These are phyloP conservation scores for Diaperis boleti DNA, from an alignment of 2,888 invertebrate genomes.

Conservation along the genomic window DNA sequence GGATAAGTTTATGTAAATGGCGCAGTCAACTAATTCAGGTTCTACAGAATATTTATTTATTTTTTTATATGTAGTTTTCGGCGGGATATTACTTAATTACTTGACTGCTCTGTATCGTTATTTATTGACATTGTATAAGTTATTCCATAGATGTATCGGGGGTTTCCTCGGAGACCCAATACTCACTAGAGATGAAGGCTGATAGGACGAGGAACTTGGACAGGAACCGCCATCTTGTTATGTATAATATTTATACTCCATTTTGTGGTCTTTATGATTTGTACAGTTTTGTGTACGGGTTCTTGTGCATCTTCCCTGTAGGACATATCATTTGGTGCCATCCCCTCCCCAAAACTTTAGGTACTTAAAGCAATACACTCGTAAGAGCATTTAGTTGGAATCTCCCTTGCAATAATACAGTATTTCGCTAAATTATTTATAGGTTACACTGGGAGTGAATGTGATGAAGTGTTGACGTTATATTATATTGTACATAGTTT, in stretches of 20 bases:
- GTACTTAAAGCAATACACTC: conserved; percentile 49
- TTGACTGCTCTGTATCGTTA: conserved; percentile 33
- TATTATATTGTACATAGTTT: conserved; percentile 48
- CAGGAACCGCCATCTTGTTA: conserved; percentile 46
- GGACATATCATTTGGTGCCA: conserved; percentile 59
- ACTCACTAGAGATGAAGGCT: conserved; percentile 66
- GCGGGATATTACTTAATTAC: conserved; percentile 37
- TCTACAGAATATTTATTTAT: conserved; percentile 40
- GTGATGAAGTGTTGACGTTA: conserved; percentile 48
- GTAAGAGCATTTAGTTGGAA: conserved; percentile 56
- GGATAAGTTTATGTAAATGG: conserved; percentile 19
- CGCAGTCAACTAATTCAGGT: conserved; percentile 34
- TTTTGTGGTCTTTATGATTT: conserved; percentile 42
- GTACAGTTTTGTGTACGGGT: conserved; percentile 43
- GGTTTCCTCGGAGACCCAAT: conserved; percentile 57
- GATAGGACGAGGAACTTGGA: conserved; percentile 55
- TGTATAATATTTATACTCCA: conserved; percentile 62
- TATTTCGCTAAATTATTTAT: conserved; percentile 61
- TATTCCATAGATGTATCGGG: conserved; percentile 56
- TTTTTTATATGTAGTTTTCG: conserved; percentile 38
- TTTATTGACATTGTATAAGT: conserved; percentile 53
- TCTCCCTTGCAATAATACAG: conserved; percentile 62
- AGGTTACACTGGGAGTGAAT: conserved; percentile 54
- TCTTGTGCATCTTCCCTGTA: conserved; percentile 44
- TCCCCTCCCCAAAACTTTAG: conserved; percentile 48